Evolutionary conservation across 1,140 invertebrate species (phyloP).

Genomic region (Physella acuta): DNA sequence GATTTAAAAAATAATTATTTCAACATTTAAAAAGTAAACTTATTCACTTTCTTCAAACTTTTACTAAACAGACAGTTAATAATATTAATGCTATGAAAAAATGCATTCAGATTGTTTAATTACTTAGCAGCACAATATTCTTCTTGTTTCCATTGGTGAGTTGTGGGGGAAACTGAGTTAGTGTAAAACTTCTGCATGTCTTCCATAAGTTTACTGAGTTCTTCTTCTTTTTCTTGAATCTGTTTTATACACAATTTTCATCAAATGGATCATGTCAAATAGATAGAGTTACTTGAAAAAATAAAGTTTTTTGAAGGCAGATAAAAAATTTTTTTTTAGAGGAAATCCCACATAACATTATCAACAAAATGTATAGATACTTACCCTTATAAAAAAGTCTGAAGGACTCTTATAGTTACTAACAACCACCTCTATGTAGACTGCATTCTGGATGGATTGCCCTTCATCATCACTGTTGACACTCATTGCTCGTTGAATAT

Average conservation of each 20-base stretch:
- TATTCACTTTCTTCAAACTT: too few species aligned
- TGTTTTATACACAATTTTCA: too few species aligned
- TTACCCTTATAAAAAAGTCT: conserved; percentile 24
- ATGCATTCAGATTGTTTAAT: too few species aligned
- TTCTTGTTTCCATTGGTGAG: not conserved
- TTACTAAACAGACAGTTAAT: too few species aligned
- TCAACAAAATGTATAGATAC: not conserved
- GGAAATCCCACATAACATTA: not conserved
- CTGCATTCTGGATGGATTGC: not conserved
- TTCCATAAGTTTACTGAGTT: conserved; percentile 7
- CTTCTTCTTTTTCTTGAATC: conserved; percentile 3
- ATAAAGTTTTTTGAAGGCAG: too few species aligned
- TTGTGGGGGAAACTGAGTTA: not conserved
- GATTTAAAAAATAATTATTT: too few species aligned
- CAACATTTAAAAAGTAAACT: too few species aligned
- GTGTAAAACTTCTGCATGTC: not conserved
- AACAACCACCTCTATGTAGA: conserved; percentile 15
- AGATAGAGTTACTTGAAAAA: too few species aligned
- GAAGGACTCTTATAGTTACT: conserved; percentile 7
- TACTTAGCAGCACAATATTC: conserved; percentile 22
- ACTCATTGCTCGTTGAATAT: conserved; percentile 11
- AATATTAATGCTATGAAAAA: too few species aligned
- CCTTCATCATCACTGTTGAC: not conserved
- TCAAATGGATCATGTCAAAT: too few species aligned
- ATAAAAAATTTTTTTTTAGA: too few species aligned